These are phyloP conservation scores for Hemitrygon akajei DNA, from an alignment of 2,797 vertebrate genomes.

Conservation along the genomic window DNA sequence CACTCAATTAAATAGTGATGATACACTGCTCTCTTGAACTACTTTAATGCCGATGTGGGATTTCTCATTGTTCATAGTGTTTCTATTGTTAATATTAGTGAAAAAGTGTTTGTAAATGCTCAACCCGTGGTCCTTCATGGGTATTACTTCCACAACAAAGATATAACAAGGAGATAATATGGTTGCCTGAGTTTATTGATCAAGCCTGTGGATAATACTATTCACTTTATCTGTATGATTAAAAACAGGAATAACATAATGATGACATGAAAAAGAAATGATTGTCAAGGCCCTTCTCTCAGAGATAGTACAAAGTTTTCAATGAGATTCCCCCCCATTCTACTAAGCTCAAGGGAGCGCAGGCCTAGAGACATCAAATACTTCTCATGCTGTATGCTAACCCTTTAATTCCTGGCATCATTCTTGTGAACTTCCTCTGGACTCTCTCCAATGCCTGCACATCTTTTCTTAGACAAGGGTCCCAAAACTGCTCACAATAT, in stretches of 20 bases:
- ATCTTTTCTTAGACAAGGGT: no score
- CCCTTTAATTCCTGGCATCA: no score
- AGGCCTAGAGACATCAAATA: no score
- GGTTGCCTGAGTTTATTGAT: neutral
- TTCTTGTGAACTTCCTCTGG: no score
- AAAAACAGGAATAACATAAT: conserved; percentile 1
- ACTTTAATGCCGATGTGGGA: neutral
- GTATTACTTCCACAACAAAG: neutral
- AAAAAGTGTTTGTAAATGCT: neutral
- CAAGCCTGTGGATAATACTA: neutral
- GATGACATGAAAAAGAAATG: neutral
- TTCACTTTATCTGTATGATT: neutral
- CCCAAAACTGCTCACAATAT: no score
- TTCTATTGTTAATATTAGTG: conserved; percentile 18
- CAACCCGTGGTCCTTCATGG: neutral
- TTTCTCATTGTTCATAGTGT: neutral
- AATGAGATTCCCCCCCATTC: no score
- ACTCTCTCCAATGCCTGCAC: no score
- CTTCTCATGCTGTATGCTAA: no score
- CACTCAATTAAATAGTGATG: neutral
- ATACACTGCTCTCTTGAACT: neutral
- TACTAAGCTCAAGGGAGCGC: no score
- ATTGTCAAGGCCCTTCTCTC: neutral
- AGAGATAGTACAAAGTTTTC: neutral
- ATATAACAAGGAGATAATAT: neutral